These are phyloP conservation scores for Malurus splendens DNA, from an alignment of 2,797 vertebrate species.

Conservation along the genomic window DNA sequence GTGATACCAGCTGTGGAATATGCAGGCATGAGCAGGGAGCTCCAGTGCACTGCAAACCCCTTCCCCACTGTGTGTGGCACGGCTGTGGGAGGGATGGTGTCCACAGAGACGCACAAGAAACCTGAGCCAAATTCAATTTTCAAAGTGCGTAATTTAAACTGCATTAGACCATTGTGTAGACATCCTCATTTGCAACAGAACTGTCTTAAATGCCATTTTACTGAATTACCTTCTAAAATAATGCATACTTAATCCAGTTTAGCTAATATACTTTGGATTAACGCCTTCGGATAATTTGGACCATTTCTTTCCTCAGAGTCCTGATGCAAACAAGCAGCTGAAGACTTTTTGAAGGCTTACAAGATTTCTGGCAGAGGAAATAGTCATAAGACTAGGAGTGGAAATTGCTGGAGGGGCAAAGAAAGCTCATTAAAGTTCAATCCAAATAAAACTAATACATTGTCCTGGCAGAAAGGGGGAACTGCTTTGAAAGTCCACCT, in stretches of 20 bases:
- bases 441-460: not conserved
- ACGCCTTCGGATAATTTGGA: not conserved
- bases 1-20: not conserved
- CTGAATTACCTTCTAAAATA: not conserved
- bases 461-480: not conserved
- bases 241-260: not conserved
- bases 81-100: not conserved
- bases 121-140: not conserved
- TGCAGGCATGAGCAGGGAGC: not conserved
- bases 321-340: not conserved
- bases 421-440: slow-evolving; percentile 4
- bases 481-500: not conserved
- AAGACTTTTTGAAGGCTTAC: not conserved
- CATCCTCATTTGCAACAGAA: not conserved
- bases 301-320: not conserved
- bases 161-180: not conserved
- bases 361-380: not conserved
- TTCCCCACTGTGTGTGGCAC: not conserved
- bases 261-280: not conserved
- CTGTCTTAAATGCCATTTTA: not conserved
- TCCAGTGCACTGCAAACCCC: not conserved
- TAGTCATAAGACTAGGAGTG: not conserved
- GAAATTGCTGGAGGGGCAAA: not conserved
- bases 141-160: not conserved
- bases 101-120: not conserved